Evolutionary conservation across 1,140 invertebrate genomes (phyloP), one percentile per base, ranked within the genome.

Genomic region (Atta texana): DNA sequence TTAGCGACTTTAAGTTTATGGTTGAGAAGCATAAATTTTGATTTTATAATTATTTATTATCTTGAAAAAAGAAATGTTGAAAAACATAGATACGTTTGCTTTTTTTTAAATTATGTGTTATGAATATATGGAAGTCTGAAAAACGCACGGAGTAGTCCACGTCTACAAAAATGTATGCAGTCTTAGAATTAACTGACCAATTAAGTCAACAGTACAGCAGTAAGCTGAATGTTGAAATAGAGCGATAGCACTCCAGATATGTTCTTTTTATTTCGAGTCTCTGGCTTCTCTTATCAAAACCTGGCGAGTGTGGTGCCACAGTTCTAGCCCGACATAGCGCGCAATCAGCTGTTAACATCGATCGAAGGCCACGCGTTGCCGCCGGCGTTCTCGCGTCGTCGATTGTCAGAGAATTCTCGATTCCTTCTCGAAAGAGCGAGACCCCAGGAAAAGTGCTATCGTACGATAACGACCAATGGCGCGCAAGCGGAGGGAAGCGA

Each of bases 301-400:
- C 68, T 69, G 34, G n/a, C 66, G 51, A 44, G 21, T 31, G n/a
- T 31, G 21, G 14, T 49, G 76, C 66, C 88, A 49, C 31, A 34
- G 14, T 24, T n/a, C 39, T 69, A 28, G 39, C 21, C 59, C 51
- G 59, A 86, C 57, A 64, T 51, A 77, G 39, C 18, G 59, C 57
- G 84, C 84, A 75, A 90, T 90, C 89, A 90, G 89, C 89, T 90
- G 89, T 90, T 90, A 90, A 68, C 82, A 75, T 72, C 61, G 86
- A 78, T 88, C 74, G 88, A 55, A 89, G 75, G 87, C 74, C 77
- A 61, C 16, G 28, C 49, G 64, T 81, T 69, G 49, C 64, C 28
- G 53, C 55, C 55, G 12, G 21, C 77, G 39, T 51, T 31, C 24
- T 74, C 55, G 34, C 55, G 24, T 44, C 49, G n/a, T 82, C 68